A percentile compares a stretch with the other conserved stretches of the same genome.
phyloP scores from a whole-genome alignment of 1,140 invertebrate species.

The Achroia grisella region DNA sequence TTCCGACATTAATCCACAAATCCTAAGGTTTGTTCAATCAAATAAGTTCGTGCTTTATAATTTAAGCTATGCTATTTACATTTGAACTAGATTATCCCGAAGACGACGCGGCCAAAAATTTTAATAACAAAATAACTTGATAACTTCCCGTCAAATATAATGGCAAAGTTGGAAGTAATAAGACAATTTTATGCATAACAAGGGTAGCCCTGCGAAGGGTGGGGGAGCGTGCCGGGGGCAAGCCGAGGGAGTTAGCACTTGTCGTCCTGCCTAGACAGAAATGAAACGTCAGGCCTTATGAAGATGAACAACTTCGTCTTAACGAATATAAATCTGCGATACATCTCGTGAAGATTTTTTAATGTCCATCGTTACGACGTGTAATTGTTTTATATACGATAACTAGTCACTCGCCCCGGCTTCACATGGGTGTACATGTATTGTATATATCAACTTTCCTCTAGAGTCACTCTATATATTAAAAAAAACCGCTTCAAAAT shows the following conservation, averaged over 20 bases:
- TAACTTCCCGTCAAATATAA: conserved; percentile 69
- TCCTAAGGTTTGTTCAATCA: conserved; percentile 61
- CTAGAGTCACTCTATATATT: no score
- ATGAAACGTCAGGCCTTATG: conserved; percentile 63
- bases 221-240: conserved; percentile 34
- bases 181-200: conserved; percentile 71
- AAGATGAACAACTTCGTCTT: conserved; percentile 63
- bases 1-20: conserved; percentile 56
- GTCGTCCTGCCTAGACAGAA: conserved; percentile 62
- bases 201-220: conserved; percentile 35
- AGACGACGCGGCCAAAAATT: conserved; percentile 51
- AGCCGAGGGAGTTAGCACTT: conserved; percentile 36
- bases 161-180: conserved; percentile 69
- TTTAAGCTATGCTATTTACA: conserved; percentile 61
- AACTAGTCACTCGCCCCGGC: no score
- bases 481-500: no score
- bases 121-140: conserved; percentile 72
- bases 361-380: conserved; percentile 42
- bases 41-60: conserved; percentile 65
- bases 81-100: conserved; percentile 49
- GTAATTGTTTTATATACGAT: no score
- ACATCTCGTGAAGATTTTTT: conserved; percentile 43
- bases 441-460: no score
- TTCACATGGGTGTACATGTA: no score
- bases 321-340: conserved; percentile 68